Conservation (phyloP, 2,888 invertebrate genomes). For the Trissolcus japonicus region DNA sequence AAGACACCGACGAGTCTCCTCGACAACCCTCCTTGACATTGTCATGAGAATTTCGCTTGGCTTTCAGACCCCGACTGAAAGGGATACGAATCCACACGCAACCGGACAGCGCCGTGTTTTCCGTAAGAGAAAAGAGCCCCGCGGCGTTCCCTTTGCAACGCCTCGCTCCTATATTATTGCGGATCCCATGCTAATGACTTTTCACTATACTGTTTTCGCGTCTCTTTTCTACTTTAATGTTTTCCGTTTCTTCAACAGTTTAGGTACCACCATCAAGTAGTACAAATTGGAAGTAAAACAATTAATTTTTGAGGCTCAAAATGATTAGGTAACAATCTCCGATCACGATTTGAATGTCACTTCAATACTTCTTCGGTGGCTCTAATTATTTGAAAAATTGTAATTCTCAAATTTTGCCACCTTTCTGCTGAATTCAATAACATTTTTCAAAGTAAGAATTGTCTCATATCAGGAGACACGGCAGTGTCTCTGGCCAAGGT, state of each 20-base stretch:
- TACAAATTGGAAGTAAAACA: background rate
- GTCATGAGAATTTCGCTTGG: conserved; percentile 54
- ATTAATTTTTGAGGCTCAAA: too few relatives aligned
- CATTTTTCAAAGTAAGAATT: too few relatives aligned
- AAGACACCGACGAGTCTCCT: conserved; percentile 50
- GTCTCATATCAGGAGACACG: too few relatives aligned
- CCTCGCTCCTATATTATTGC: conserved; percentile 22
- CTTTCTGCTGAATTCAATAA: too few relatives aligned
- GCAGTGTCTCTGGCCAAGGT: too few relatives aligned
- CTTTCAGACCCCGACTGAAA: conserved; percentile 45
- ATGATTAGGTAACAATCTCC: too few relatives aligned
- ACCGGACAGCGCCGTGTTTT: conserved; percentile 44
- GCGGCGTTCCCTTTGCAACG: conserved; percentile 55
- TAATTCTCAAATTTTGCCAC: too few relatives aligned
- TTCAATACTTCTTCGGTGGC: too few relatives aligned
- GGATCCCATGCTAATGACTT: conserved; percentile 9
- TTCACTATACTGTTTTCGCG: background rate
- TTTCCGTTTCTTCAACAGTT: too few relatives aligned
- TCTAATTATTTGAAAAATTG: too few relatives aligned
- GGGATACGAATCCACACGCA: conserved; percentile 46
- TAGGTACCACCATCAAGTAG: background rate
- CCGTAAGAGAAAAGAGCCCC: conserved; percentile 52
- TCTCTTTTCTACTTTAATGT: too few relatives aligned
- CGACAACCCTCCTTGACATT: conserved; percentile 58
- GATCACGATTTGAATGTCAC: too few relatives aligned